Conservation (phyloP, 2,113 vertebrate species). For the Petroica traversi region DNA sequence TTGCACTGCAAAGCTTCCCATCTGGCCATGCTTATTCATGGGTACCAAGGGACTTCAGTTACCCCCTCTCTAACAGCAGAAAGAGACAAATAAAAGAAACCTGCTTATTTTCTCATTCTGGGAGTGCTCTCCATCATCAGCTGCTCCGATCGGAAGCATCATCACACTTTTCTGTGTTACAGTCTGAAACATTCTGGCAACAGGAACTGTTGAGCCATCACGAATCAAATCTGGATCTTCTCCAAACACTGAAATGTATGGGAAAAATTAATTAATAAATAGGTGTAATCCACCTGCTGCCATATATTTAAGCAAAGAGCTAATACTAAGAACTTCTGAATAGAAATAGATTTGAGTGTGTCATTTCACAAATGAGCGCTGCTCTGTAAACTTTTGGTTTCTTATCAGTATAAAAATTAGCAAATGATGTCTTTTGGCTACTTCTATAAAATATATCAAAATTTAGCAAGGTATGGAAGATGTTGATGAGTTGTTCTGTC, state of each 20-base stretch:
- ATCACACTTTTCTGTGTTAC: constrained; percentile 71
- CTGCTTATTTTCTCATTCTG: constrained; percentile 85
- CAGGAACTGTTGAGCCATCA: constrained; percentile 79
- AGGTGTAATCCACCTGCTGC: neutral
- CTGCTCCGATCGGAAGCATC: constrained; percentile 75
- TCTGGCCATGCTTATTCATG: neutral
- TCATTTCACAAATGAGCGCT: neutral
- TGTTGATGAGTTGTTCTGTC: neutral
- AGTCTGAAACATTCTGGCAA: constrained; percentile 73
- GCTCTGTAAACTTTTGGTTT: neutral
- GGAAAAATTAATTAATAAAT: neutral
- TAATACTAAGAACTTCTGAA: neutral
- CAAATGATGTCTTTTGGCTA: neutral
- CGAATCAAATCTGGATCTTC: constrained; percentile 76
- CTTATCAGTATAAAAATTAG: neutral
- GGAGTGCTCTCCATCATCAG: constrained; percentile 76
- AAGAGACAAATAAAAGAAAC: constrained; percentile 31
- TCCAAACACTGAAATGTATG: constrained; percentile 75
- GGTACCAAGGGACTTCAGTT: neutral
- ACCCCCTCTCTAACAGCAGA: neutral
- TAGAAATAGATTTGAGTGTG: neutral
- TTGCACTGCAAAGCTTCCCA: neutral
- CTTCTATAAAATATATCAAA: neutral
- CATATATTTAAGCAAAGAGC: neutral
- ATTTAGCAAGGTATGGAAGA: neutral